A percentile compares a stretch with the other conserved stretches of the same genome.
Conservation (phyloP, 2,797 vertebrate species). For the Cirrhinus molitorella region DNA sequence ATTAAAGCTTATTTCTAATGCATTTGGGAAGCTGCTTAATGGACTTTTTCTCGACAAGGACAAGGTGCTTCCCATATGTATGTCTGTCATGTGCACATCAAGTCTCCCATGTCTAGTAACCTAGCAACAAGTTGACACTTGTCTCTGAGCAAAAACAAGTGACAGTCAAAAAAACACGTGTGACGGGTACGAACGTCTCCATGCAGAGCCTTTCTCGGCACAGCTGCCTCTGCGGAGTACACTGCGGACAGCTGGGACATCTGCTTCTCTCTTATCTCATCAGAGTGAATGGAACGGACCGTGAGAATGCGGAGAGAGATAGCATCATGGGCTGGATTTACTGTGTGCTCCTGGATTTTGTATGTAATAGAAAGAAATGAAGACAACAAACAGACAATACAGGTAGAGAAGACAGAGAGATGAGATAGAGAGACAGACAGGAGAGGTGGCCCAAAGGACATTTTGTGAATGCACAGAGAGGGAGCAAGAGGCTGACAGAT, state of each 20-base stretch:
- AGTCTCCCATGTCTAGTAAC: constrained; percentile 42
- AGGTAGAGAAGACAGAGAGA: constrained; percentile 3
- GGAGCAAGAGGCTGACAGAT: constrained; percentile 25
- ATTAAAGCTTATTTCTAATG: background rate
- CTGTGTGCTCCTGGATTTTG: background rate
- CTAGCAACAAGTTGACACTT: constrained; percentile 54
- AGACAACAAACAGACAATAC: constrained; percentile 29
- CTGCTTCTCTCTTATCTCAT: constrained; percentile 51
- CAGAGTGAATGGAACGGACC: constrained; percentile 19
- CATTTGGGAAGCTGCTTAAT: background rate
- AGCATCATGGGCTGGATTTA: constrained; percentile 10
- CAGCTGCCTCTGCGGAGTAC: constrained; percentile 35
- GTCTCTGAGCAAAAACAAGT: constrained; percentile 44
- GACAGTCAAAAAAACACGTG: constrained; percentile 23
- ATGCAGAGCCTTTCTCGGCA: constrained; percentile 17
- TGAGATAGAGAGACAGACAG: constrained; percentile 14
- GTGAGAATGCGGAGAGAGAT: constrained; percentile 18
- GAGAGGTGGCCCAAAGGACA: constrained; percentile 47
- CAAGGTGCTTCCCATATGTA: constrained; percentile 35
- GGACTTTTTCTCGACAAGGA: constrained; percentile 14
- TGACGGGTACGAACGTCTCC: constrained; percentile 23
- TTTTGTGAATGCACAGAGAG: constrained; percentile 35
- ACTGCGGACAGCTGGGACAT: constrained; percentile 41
- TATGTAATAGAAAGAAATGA: constrained; percentile 20
- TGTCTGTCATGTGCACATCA: constrained; percentile 49